Evolutionary conservation across 2,113 vertebrate species (phyloP), one percentile per base, ranked within the genome.

Genomic region (Catharus minimus): DNA sequence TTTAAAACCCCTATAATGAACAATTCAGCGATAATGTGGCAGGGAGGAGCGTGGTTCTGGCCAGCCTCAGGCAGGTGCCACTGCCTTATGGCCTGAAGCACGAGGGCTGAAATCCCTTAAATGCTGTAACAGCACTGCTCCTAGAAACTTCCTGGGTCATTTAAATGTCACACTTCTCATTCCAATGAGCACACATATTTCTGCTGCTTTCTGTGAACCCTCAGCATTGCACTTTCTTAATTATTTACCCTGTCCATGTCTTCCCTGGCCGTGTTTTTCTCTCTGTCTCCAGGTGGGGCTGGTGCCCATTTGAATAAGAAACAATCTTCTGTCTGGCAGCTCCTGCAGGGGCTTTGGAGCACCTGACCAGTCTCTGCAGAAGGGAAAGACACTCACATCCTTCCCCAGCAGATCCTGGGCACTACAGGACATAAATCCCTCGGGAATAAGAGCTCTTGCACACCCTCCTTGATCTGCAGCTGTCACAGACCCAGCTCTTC

Each of bases 271-370:
- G 9, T 16, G 11, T 50, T 67, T 80, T 75, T 78, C 43, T 69
- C 52, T 75, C 32, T 68, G 28, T 39, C 55, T 71, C 67, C n/a
- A 23, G 4, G 10, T 41, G 74, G 38, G 33, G 38, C 75, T 94
- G 56, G 36, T 72, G 72, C 23, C 74, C 33, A 36, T 83, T 60
- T 86, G 56, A 69, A 26, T 64, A 56, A 83, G 81, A 83, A 73
- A 33, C 56, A 49, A 8, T 78, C 56, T 58, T 49, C 47, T 53
- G 38, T 20, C 67, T 81, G 81, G 61, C 69, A 77, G 84, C 72
- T 94, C 82, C 78, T 67, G 83, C 82, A 89, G 90, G 62, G 88
- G 47, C 61, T 89, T 85, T 73, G 84, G 78, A 93, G 78, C 56
- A 15, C 74, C 85, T 92, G 86, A 86, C 41, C 75, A 39, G 41